phyloP scores from a whole-genome alignment of 2,113 vertebrate genomes.

The Apistogramma diplotaenia region DNA sequence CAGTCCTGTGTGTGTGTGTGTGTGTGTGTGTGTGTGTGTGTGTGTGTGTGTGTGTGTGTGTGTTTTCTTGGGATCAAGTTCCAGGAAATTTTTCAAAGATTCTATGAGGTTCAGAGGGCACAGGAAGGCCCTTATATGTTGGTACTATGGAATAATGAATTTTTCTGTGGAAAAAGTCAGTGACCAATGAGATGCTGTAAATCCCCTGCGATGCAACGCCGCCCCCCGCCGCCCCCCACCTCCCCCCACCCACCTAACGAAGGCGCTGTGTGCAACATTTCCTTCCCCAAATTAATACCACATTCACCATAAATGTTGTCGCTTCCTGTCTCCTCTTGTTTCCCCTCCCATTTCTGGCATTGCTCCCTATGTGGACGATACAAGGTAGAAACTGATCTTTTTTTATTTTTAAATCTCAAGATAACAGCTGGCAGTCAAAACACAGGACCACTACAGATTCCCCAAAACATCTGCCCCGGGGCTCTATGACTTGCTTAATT shows the following conservation, averaged over 20 bases:
- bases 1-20: not conserved
- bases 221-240: not conserved
- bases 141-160: not conserved
- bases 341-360: conserved; percentile 18
- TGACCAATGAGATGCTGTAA: not conserved
- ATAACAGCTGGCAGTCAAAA: not conserved
- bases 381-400: not conserved
- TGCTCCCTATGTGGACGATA: not conserved
- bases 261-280: conserved; percentile 40
- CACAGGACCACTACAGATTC: not conserved
- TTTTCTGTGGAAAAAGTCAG: not conserved
- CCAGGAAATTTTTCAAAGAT: not conserved
- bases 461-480: not conserved
- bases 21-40: not conserved
- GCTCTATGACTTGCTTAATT: not conserved
- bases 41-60: not conserved
- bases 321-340: conserved; percentile 45
- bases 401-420: not conserved
- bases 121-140: not conserved
- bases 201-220: not conserved
- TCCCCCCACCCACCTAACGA: not conserved
- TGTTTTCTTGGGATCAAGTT: not conserved
- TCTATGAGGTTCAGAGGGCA: not conserved
- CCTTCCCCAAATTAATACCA: conserved; percentile 45
- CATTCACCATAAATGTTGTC: conserved; percentile 54